These are phyloP conservation scores for Brachymystax lenok DNA, from an alignment of 2,797 vertebrate species.

Conservation along the genomic window DNA sequence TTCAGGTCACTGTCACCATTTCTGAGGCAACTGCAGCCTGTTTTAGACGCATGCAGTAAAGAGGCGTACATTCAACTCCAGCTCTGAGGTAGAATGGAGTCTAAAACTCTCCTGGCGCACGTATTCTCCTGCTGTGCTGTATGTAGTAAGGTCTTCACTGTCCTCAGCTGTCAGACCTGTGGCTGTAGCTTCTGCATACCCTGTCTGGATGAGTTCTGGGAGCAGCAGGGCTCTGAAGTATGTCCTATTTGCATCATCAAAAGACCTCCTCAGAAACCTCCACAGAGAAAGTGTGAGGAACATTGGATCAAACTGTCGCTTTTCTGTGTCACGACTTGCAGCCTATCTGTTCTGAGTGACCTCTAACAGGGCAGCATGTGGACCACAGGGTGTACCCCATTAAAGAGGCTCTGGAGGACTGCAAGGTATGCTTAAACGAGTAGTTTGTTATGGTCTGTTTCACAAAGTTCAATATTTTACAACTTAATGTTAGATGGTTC, in stretches of 20 bases:
- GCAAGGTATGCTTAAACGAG: slow-evolving; percentile 44
- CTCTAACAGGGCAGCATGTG: slow-evolving; percentile 30
- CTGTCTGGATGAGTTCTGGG: slow-evolving; percentile 56
- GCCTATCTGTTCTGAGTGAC: slow-evolving; percentile 43
- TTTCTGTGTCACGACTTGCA: slow-evolving; percentile 48
- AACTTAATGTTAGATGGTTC: too few relatives aligned
- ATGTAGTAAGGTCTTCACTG: slow-evolving; percentile 45
- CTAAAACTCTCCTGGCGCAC: too few relatives aligned
- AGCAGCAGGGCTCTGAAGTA: slow-evolving; percentile 37
- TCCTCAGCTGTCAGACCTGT: slow-evolving; percentile 50
- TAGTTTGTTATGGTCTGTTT: slow-evolving; percentile 31
- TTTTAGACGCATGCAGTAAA: too few relatives aligned
- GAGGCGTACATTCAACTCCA: too few relatives aligned
- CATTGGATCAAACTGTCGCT: slow-evolving; percentile 44
- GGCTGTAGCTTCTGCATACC: slow-evolving; percentile 45
- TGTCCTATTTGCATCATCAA: slow-evolving; percentile 51
- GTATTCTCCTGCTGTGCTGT: slow-evolving; percentile 42
- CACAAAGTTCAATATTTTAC: slow-evolving; percentile 20
- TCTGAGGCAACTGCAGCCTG: too few relatives aligned
- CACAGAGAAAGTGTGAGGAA: slow-evolving; percentile 32
- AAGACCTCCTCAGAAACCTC: slow-evolving; percentile 17
- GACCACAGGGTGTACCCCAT: slow-evolving; percentile 53
- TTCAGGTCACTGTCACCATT: too few relatives aligned
- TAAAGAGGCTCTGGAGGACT: slow-evolving; percentile 42
- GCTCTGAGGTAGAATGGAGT: too few relatives aligned